Conservation (phyloP, 2,113 vertebrate genomes). For the Carettochelys insculpta region DNA sequence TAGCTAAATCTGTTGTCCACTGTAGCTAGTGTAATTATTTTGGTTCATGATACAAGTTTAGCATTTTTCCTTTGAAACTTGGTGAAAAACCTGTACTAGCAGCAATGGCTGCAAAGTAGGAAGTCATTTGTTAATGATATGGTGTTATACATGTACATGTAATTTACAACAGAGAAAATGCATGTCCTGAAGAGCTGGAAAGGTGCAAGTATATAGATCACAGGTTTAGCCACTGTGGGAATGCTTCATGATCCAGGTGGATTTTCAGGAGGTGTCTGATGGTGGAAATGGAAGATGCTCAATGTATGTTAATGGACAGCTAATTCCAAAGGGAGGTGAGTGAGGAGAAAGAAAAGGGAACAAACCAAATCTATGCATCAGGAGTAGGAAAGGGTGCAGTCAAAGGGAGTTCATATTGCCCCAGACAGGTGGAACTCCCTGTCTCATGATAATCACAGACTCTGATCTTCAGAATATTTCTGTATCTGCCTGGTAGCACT, state of each 20-base stretch:
- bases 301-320: not conserved
- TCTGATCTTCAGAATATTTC: not conserved
- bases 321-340: not conserved
- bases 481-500: not conserved
- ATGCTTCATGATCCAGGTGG: not conserved
- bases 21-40: not conserved
- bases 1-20: not conserved
- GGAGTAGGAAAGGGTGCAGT: not conserved
- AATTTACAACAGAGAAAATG: not conserved
- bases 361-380: not conserved
- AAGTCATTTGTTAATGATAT: not conserved
- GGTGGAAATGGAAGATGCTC: not conserved
- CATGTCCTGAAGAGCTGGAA: not conserved
- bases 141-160: not conserved
- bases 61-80: not conserved
- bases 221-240: not conserved
- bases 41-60: not conserved
- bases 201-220: not conserved
- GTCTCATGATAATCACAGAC: accelerated
- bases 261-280: not conserved
- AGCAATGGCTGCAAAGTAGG: not conserved
- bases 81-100: not conserved
- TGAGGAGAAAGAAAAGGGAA: not conserved
- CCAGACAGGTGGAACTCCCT: not conserved
- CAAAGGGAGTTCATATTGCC: not conserved